Percentiles rank a stretch among this genome's conserved stretches.
These are phyloP conservation scores for Itoplectis maculator DNA, from an alignment of 2,888 invertebrate genomes.

Conservation along the genomic window DNA sequence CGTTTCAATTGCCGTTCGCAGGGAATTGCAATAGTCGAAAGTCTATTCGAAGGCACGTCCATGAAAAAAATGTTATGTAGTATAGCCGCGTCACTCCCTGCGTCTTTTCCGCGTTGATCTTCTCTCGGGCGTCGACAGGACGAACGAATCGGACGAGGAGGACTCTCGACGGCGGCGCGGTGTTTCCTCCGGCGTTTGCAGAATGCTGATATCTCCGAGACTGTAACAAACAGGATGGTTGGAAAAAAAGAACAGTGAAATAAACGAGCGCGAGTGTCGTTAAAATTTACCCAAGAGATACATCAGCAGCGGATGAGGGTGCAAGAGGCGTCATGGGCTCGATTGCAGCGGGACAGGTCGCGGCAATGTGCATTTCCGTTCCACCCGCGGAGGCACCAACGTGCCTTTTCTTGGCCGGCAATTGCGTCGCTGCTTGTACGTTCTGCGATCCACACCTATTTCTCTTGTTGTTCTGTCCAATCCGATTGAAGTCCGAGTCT, in stretches of 20 bases:
- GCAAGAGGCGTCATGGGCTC: not conserved
- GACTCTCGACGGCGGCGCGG: slow-evolving; percentile 10
- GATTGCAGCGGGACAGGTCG: slow-evolving; percentile 28
- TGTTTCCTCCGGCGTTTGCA: slow-evolving; percentile 4
- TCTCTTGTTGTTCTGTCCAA: slow-evolving; percentile 11
- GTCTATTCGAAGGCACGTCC: not conserved
- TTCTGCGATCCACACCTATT: slow-evolving; percentile 49
- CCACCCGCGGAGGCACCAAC: not conserved
- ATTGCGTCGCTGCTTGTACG: slow-evolving; percentile 30
- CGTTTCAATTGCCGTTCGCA: not conserved
- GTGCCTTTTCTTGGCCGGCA: not conserved
- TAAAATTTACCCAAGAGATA: slow-evolving; percentile 32
- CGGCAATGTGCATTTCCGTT: slow-evolving; percentile 7
- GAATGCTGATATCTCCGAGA: not conserved
- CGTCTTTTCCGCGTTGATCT: not conserved
- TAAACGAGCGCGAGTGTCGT: too few relatives aligned
- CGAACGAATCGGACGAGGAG: slow-evolving; percentile 7
- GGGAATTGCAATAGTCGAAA: not conserved
- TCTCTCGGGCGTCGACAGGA: not conserved
- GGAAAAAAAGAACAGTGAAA: too few relatives aligned
- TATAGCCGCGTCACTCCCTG: not conserved
- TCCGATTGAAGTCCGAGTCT: not conserved
- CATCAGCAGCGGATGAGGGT: slow-evolving; percentile 17
- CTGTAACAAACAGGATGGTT: not conserved
- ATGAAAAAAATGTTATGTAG: not conserved